Conservation (phyloP, 2,888 invertebrate species). For the Oxystoma pomonae region DNA sequence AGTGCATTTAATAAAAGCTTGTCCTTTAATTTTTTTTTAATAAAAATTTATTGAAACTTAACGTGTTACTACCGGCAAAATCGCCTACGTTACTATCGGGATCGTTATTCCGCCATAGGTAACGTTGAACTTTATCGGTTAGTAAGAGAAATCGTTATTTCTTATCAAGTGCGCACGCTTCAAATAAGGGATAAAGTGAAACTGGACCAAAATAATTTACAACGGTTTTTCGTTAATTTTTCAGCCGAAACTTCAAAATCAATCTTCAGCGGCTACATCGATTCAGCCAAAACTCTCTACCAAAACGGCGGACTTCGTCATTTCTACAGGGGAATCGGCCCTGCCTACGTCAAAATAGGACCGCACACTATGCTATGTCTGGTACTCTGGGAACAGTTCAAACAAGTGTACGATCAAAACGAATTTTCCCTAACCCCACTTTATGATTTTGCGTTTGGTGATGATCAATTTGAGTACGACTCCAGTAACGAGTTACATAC, state of each 20-base stretch:
- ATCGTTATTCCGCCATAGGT: too few relatives aligned
- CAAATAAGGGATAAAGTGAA: too few relatives aligned
- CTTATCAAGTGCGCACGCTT: too few relatives aligned
- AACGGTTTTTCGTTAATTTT: too few relatives aligned
- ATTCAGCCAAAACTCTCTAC: background rate
- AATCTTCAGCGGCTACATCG: background rate
- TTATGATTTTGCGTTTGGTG: background rate
- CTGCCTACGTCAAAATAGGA: background rate
- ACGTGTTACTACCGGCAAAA: too few relatives aligned
- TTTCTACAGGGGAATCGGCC: background rate
- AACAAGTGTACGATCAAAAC: background rate
- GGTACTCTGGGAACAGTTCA: background rate
- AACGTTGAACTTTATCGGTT: too few relatives aligned
- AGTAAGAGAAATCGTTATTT: too few relatives aligned
- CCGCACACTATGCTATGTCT: background rate
- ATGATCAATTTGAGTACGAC: background rate
- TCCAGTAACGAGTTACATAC: background rate
- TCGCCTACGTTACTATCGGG: too few relatives aligned
- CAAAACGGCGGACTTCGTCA: background rate
- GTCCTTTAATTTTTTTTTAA: too few relatives aligned
- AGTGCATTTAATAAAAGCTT: too few relatives aligned
- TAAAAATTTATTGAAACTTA: too few relatives aligned
- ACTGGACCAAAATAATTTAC: too few relatives aligned
- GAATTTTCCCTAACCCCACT: background rate
- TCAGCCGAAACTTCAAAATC: background rate